phyloP scores from a whole-genome alignment of 2,888 invertebrate species.

The Ennomos quercinarius region DNA sequence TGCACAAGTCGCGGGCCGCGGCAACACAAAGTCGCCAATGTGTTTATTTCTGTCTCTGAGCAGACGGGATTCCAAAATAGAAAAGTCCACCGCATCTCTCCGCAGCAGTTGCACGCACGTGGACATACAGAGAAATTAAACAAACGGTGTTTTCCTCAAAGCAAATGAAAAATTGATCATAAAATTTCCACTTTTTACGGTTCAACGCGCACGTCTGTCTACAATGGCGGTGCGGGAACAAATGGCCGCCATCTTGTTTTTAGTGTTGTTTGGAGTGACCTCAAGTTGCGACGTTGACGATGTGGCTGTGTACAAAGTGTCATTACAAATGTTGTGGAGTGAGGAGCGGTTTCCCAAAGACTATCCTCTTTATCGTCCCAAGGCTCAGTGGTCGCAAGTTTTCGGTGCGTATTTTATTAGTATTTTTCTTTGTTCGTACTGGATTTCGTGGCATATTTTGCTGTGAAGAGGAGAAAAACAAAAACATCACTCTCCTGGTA shows the following conservation, averaged over 20 bases:
- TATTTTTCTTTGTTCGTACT: slow-evolving; percentile 29
- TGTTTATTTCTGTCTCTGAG: slow-evolving; percentile 79
- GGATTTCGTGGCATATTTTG: slow-evolving; percentile 22
- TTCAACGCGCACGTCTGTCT: slow-evolving; percentile 48
- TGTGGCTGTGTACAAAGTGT: slow-evolving; percentile 94
- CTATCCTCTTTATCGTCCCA: slow-evolving; percentile 93
- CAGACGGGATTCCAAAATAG: slow-evolving; percentile 76
- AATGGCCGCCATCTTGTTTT: slow-evolving; percentile 76
- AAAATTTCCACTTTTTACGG: slow-evolving; percentile 23
- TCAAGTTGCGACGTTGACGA: slow-evolving; percentile 89
- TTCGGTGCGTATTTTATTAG: slow-evolving; percentile 88
- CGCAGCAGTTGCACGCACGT: slow-evolving; percentile 70
- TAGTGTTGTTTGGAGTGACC: slow-evolving; percentile 50
- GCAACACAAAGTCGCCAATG: slow-evolving; percentile 63
- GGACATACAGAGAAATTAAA: slow-evolving; percentile 47
- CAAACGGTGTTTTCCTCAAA: slow-evolving; percentile 11
- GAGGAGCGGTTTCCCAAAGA: slow-evolving; percentile 95
- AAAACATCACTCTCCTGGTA: slow-evolving; percentile 27
- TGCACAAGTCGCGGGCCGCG: slow-evolving; percentile 57
- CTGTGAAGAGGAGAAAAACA: slow-evolving; percentile 30
- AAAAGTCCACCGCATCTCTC: slow-evolving; percentile 76
- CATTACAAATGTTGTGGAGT: slow-evolving; percentile 94
- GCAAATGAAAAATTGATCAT: slow-evolving; percentile 43
- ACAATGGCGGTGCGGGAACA: slow-evolving; percentile 55
- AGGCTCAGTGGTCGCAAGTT: slow-evolving; percentile 96